A percentile compares a stretch with the other conserved stretches of the same genome.
These are phyloP conservation scores for Oreochromis tanganicae DNA, from an alignment of 2,113 vertebrate species.

Conservation along the genomic window DNA sequence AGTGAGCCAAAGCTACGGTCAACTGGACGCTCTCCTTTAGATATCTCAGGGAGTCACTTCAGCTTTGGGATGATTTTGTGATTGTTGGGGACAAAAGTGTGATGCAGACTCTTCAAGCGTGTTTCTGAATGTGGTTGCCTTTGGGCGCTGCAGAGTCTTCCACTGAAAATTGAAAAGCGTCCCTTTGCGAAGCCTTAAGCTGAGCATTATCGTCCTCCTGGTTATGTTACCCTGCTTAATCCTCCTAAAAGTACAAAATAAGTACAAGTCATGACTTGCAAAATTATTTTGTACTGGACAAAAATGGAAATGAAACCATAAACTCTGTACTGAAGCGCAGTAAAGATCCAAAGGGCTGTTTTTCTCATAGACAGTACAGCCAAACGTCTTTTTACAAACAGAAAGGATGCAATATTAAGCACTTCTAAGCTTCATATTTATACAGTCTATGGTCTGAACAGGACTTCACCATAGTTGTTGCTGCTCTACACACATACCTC, in stretches of 20 bases:
- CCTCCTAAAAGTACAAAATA: neutral
- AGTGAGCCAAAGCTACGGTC: neutral
- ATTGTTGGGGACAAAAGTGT: neutral
- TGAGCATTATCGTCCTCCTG: neutral
- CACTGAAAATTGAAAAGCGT: neutral
- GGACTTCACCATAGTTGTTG: neutral
- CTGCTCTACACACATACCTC: neutral
- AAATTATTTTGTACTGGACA: neutral
- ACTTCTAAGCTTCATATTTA: neutral
- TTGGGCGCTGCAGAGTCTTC: neutral
- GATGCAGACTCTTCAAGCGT: neutral
- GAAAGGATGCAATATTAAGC: neutral
- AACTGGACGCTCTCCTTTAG: neutral
- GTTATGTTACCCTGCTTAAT: neutral
- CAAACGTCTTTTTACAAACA: neutral
- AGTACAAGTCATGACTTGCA: neutral
- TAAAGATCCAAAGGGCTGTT: neutral
- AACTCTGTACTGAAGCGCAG: neutral
- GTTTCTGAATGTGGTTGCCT: neutral
- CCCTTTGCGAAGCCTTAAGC: neutral
- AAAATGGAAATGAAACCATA: neutral
- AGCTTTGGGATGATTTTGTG: neutral
- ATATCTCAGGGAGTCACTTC: neutral
- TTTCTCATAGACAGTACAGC: neutral
- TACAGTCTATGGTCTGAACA: neutral